Evolutionary conservation across 1,140 invertebrate species (phyloP), one percentile per base, ranked within the genome.

Genomic region (Neodiprion lecontei): DNA sequence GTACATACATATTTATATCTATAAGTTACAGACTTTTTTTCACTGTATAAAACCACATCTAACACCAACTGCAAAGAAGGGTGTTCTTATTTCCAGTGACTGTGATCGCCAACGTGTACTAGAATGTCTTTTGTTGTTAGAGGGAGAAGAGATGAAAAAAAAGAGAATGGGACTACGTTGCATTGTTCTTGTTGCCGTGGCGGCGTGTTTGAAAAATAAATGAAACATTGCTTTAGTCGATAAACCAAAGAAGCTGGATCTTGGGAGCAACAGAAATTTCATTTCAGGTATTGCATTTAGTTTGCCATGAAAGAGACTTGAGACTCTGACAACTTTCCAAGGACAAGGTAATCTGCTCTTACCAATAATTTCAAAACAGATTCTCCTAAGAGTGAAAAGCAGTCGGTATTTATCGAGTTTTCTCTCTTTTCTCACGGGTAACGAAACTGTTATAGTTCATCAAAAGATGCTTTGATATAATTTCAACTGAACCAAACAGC

Each of bases 231-330:
- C n/a, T 4, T 61, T 61, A 12, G 8, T 61, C 9, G 53, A 2
- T 40, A 40, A 40, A 40, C 28, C 28, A 28, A 69, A 69, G 68
- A 71, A 71, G 70, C 70, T 71, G 23, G 70, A 71, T 71, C 68
- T 69, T 69, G 68, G 68, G 68, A 69, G 68, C 68, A 69, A 17
- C 70, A 71, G 70, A 71, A n/a, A 48, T 49, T 48, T 48, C 48
- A 49, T 71, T 75, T 77, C 40, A 48, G 21, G 40, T 40, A 40
- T 40, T 40, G 28, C 28, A 21, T n/a, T 9, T 73, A 81, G 80
- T 81, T 81, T 81, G 80, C 80, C 80, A 81, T 81, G 80, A 81
- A 81, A 81, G 75, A 78, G 70, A 75, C 78, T 79, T 75, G 65
- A 78, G 72, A 72, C 50, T 47, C 76, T 77, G 48, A 28, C 71